phyloP scores from a whole-genome alignment of 2,113 vertebrate genomes.

The Ammodramus savannarum region DNA sequence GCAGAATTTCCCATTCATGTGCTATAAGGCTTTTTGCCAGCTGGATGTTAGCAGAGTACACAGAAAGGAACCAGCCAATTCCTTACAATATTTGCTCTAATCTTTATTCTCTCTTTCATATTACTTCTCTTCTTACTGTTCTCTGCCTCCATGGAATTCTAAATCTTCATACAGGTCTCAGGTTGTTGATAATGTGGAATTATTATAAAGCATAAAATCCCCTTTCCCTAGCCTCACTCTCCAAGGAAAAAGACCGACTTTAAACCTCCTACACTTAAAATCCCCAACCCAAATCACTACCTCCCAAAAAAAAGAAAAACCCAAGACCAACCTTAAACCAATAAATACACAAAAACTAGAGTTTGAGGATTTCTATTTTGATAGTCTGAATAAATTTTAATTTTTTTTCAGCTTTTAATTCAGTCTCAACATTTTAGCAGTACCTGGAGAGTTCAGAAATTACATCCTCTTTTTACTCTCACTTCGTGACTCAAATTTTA shows the following conservation, averaged over 20 bases:
- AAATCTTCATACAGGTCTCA: constrained; percentile 18
- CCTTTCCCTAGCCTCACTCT: not conserved
- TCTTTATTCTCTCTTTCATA: constrained; percentile 39
- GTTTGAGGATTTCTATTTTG: not conserved
- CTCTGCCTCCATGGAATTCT: constrained; percentile 18
- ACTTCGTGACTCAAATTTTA: not conserved
- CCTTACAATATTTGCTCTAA: constrained; percentile 42
- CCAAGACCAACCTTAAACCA: not conserved
- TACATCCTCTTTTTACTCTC: not conserved
- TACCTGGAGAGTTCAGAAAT: not conserved
- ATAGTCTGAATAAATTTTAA: not conserved
- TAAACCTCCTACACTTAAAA: not conserved
- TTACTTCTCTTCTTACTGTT: constrained; percentile 29
- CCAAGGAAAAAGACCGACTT: not conserved
- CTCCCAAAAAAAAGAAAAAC: not conserved
- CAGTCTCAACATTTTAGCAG: not conserved
- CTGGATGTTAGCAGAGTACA: constrained; percentile 49
- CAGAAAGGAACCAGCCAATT: constrained; percentile 26
- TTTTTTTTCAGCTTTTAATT: not conserved
- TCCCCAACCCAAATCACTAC: rapidly evolving
- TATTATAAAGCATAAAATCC: constrained; percentile 8
- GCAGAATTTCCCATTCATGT: constrained; percentile 37
- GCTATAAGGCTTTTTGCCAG: constrained; percentile 10
- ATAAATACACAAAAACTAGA: not conserved
- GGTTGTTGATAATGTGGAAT: not conserved